Base-by-base conservation (phyloP, 2,797 vertebrate species). In the Pantherophis vulpinus region DNA sequence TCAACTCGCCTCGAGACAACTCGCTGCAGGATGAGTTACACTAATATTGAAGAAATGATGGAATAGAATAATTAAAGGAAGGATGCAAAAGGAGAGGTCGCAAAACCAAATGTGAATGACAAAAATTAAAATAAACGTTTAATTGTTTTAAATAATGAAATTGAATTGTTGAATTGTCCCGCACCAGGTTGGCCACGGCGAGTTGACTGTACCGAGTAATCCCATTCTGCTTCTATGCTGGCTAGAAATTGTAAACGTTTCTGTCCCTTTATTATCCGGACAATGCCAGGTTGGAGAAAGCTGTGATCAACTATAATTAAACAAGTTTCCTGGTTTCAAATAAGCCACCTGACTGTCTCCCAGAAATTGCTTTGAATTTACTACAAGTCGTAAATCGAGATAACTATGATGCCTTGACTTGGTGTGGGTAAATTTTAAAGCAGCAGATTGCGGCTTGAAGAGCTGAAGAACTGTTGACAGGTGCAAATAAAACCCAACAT, bases 291-390 rank as follows among this genome's bases (percentile, higher is more conserved):
- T 79, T 79, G 32, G 18, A 79, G 70, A 79, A 79, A 79, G 32
- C 70, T 23, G 18, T 20, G 16, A 18, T 74, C 7, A 18, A 37
- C 32, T 37, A 20, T 79, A 79, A 42, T 42, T 42, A 42, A 79
- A 79, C 32, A 23, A 79, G 32, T 79, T 79, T 8, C 70, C 20
- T 37, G 70, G 32, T 79, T 42, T 79, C 16, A 42, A 42, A 79
- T 42, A 79, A 79, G 70, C 1, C 14, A 90, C 91, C 3, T 54
- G 83, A 23, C 1, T 92, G 20, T 51, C 86, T 56, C 74, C 8
- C 93, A 61, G 86, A 91, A 93, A 89, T 55, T 86, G 70, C 14
- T 60, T 90, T 89, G 89, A 56, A 13, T 59, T 83, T 60, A 10
- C 37, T 58, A 1, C 42, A 37, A 25, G 54, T 70, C 32, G n/a